These are phyloP conservation scores for Athalia cordata DNA, from an alignment of 2,888 invertebrate genomes.

Conservation along the genomic window DNA sequence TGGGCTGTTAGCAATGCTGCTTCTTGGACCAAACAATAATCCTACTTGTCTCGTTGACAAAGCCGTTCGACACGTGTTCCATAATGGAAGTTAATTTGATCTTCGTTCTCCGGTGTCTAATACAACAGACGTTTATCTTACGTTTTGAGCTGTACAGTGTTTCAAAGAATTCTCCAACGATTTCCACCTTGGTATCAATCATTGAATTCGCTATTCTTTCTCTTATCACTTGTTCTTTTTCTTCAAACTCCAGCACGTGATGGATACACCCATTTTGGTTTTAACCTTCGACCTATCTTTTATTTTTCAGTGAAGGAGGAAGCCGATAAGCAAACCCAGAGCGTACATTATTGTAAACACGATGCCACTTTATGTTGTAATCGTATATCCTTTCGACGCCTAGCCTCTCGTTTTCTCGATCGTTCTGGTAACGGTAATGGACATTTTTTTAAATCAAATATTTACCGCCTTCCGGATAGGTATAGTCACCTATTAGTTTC, in stretches of 20 bases:
- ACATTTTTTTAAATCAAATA: slow-evolving; percentile 43
- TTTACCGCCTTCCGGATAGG: slow-evolving; percentile 29
- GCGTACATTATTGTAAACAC: slow-evolving; percentile 49
- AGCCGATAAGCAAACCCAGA: neutral
- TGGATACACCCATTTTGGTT: neutral
- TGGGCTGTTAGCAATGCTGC: slow-evolving; percentile 21
- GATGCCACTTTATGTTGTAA: slow-evolving; percentile 52
- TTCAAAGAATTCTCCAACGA: too few relatives aligned
- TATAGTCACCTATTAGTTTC: slow-evolving; percentile 23
- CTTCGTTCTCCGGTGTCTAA: slow-evolving; percentile 14
- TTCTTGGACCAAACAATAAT: slow-evolving; percentile 36
- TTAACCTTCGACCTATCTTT: slow-evolving; percentile 30
- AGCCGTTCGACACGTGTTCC: slow-evolving; percentile 46
- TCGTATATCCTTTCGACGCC: slow-evolving; percentile 21
- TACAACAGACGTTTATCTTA: neutral
- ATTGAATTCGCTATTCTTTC: neutral
- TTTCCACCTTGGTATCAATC: too few relatives aligned
- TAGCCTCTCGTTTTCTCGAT: neutral
- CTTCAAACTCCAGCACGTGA: neutral
- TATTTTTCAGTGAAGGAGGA: neutral
- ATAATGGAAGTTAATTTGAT: slow-evolving; percentile 46
- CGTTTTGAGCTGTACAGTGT: neutral
- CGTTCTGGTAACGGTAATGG: slow-evolving; percentile 35
- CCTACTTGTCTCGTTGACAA: slow-evolving; percentile 37
- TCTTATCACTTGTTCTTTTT: neutral